phyloP scores from a whole-genome alignment of 1,140 invertebrate species.

The Holotrichia oblita region DNA sequence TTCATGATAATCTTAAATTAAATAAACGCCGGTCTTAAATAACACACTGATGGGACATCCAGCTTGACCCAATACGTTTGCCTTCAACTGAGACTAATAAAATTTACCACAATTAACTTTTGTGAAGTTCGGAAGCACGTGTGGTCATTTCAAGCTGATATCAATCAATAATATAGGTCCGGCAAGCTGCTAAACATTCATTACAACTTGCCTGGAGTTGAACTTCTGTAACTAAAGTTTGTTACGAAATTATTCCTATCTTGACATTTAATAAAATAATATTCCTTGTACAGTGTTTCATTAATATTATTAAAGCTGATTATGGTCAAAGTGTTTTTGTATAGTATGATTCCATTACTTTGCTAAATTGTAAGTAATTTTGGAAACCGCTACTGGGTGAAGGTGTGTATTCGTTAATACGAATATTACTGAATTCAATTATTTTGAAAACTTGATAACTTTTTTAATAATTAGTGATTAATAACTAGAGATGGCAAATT shows the following conservation, averaged over 20 bases:
- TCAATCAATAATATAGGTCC: background rate
- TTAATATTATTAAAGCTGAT: no score
- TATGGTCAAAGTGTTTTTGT: no score
- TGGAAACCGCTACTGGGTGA: no score
- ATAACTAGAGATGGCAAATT: no score
- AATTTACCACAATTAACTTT: background rate
- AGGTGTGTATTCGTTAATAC: no score
- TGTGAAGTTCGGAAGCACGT: background rate
- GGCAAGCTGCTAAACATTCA: background rate
- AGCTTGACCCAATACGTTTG: background rate
- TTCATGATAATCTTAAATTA: background rate
- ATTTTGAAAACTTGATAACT: no score
- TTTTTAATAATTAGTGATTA: no score
- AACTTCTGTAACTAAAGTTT: background rate
- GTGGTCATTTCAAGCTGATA: conserved; percentile 6
- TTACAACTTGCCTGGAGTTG: background rate
- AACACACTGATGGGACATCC: background rate
- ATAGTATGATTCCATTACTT: no score
- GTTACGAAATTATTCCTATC: background rate
- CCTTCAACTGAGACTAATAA: background rate
- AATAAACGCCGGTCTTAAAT: background rate
- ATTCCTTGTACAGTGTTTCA: no score
- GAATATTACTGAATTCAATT: no score
- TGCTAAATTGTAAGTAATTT: no score
- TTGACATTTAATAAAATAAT: background rate